Evolutionary conservation across 2,113 vertebrate genomes (phyloP).

Genomic region (Lathamus discolor): DNA sequence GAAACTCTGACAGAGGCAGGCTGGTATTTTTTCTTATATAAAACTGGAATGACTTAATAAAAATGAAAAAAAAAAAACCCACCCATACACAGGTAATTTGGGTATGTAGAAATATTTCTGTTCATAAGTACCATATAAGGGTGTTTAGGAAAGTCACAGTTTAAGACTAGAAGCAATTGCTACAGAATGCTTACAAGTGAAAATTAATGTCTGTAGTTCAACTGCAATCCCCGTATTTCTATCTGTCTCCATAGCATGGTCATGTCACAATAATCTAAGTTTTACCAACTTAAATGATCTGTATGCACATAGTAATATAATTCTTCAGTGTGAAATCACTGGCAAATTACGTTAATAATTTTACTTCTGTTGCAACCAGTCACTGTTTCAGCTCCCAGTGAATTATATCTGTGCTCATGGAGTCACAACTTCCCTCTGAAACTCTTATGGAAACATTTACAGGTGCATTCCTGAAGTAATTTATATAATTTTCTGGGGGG

Average conservation of each 20-base stretch:
- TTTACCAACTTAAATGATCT: neutral
- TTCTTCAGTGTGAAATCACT: neutral
- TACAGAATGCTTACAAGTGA: conserved; percentile 18
- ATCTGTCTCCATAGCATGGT: neutral
- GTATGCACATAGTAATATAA: neutral
- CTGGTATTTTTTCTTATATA: neutral
- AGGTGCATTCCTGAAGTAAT: neutral
- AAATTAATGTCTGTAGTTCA: neutral
- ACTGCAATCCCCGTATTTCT: neutral
- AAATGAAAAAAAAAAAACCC: neutral
- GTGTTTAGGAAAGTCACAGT: neutral
- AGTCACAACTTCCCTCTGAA: neutral
- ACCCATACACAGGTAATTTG: neutral
- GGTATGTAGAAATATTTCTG: conserved; percentile 18
- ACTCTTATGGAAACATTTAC: neutral
- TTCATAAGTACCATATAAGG: neutral
- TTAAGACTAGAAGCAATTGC: neutral
- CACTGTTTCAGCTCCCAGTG: neutral
- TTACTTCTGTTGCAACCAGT: conserved; percentile 1
- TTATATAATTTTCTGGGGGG: neutral
- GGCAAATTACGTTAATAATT: conserved; percentile 5
- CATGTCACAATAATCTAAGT: neutral
- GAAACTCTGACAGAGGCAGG: neutral
- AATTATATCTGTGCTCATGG: neutral
- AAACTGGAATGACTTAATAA: conserved; percentile 26